phyloP scores from a whole-genome alignment of 2,113 vertebrate genomes.

The Tringa solitaria region DNA sequence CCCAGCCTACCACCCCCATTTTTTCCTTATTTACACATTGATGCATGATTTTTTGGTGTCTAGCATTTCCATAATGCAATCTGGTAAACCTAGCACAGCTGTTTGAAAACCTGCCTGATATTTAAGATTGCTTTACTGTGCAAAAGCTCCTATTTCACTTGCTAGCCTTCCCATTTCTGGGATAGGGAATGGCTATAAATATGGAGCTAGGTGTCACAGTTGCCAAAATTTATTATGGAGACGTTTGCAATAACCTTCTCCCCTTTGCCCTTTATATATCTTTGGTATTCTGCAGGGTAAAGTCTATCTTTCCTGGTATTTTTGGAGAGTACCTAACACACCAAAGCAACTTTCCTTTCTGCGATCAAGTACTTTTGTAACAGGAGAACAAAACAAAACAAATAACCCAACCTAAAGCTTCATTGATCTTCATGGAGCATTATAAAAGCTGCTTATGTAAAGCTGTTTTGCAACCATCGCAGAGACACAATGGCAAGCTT shows the following conservation, averaged over 20 bases:
- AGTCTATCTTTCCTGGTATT: background rate
- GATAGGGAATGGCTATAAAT: background rate
- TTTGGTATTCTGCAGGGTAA: background rate
- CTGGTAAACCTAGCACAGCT: constrained; percentile 26
- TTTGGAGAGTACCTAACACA: background rate
- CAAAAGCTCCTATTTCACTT: constrained; percentile 29
- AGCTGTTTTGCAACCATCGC: background rate
- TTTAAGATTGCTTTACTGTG: background rate
- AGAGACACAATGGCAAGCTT: background rate
- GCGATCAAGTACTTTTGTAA: background rate
- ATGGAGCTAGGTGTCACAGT: background rate
- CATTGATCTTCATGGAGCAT: constrained; percentile 26
- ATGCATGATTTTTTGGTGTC: background rate
- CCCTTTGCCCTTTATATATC: constrained; percentile 3
- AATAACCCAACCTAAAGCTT: background rate
- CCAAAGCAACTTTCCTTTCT: background rate
- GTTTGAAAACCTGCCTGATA: background rate
- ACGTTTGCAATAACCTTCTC: background rate
- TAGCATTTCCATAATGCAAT: background rate
- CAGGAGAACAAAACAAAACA: background rate
- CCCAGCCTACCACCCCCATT: constrained; percentile 49
- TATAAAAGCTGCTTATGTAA: constrained; percentile 45
- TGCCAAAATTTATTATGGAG: background rate
- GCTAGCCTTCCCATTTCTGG: background rate
- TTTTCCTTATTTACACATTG: constrained; percentile 11